These are phyloP conservation scores for Catagonus wagneri DNA, from an alignment of 2,113 vertebrate species.

Conservation along the genomic window DNA sequence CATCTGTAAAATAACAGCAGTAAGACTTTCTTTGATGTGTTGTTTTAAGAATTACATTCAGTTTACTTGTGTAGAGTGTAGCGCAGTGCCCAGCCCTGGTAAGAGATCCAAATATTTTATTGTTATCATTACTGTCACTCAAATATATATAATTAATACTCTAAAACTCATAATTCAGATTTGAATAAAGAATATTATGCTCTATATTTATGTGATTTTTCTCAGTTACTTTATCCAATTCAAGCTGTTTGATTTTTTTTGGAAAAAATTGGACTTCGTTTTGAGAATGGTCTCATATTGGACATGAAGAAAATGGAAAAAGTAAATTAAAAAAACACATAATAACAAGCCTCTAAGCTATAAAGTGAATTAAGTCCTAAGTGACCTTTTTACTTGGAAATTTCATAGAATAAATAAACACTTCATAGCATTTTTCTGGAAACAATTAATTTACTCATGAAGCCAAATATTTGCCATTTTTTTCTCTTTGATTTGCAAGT, in stretches of 20 bases:
- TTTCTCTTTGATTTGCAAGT: not conserved
- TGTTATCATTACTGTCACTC: not conserved
- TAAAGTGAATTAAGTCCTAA: slow-evolving; percentile 5
- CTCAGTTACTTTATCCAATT: not conserved
- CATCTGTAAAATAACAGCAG: not conserved
- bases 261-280: not conserved
- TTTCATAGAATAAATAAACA: not conserved
- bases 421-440: not conserved
- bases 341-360: not conserved
- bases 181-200: not conserved
- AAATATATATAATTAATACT: not conserved
- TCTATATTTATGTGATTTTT: not conserved
- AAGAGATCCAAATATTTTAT: not conserved
- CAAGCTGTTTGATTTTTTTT: not conserved
- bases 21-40: not conserved
- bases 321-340: not conserved
- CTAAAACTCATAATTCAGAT: not conserved
- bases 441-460: not conserved
- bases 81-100: not conserved
- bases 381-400: not conserved
- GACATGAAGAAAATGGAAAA: not conserved
- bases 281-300: not conserved
- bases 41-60: not conserved
- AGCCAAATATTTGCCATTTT: not conserved
- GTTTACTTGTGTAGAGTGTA: not conserved